Evolutionary conservation across 2,888 invertebrate genomes (phyloP), one percentile per base, ranked within the genome.

Genomic region (Prenolepis imparis): DNA sequence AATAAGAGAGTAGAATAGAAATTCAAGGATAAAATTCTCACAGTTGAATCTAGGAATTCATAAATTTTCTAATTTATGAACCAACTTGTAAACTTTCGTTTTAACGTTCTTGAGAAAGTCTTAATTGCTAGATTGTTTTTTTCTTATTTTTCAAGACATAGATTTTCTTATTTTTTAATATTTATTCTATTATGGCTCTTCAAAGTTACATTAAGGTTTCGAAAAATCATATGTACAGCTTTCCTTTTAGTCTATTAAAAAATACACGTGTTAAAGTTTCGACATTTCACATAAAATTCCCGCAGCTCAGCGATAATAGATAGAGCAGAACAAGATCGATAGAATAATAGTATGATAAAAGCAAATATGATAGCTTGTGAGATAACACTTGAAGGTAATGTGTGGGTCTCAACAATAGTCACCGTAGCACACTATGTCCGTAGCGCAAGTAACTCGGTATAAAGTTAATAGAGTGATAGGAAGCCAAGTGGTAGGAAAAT

Each of bases 401-500:
- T 18, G 55, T 72, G 15, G 55, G 36, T 72, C 8, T 32, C 4
- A 11, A 21, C 36, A 57, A 36, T 18, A 48, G 21, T 21, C 28
- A 28, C 39, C 55, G 55, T 5, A 12, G 18, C 18, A 55, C 15
- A 48, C n/a, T 48, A 48, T 8, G 48, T 48, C n/a, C n/a, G 5
- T 9, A 11, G 11, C 6, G 8, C 1, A 6, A 75, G 48, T 21
- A 75, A 32, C 21, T 15, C 21, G 36, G 64, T 32, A n/a, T n/a
- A 64, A 36, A 64, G 1, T 12, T 12, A 48, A 64, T 39, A 39
- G 66, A 66, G 4, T 21, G 64, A 64, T 21, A 36, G 21, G 9
- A 44, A 44, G 48, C 32, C 21, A 57, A 15, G 15, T 28, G 1
- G 32, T 12, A 64, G 21, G 41, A 44, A 44, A 80, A 80, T 80